Base-by-base conservation (phyloP, 2,113 vertebrate genomes). In the Sinocyclocheilus grahami region DNA sequence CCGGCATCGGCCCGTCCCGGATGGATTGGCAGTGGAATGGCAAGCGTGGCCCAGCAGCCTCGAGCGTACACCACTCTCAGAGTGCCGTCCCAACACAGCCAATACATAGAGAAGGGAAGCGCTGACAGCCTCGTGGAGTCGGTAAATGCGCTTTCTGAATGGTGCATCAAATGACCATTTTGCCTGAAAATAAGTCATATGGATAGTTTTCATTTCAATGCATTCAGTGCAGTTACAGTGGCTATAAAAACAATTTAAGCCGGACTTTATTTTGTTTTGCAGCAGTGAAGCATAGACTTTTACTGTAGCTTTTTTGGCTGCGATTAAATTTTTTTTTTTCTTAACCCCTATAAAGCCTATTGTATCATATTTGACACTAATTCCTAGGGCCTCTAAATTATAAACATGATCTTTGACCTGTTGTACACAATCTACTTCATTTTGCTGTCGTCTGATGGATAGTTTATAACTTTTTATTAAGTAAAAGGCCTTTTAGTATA, bases 111-210 rank as follows among this genome's bases (percentile, higher is more conserved):
- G 82, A 97, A 96, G 72, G 96, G 97, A 55, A 97, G 96, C 0
- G 97, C 97, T 0, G 97, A 98, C 92, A 97, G 96, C 85, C 94
- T 98, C 85, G 97, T 98, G 91, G 97, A 98, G 60, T 96, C 97
- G 84, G 97, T 98, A 88, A 96, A 96, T 89, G 18, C 20, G 10
- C 5, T 33, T 12, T 7, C 1, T 0, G 9, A 14, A 1, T 81
- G 11, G 0, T 42, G 37, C 5, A 42, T 42, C 20, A 74, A 74
- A 42, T 42, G 3, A 39, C 20, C 10, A 24, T 65, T 16, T 48
- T 78, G 33, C 16, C 63, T 69, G 63, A 65, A 65, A 65, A 27
- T 1, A 24, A 24, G 11, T 46, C n/a, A 42, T 37, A 37, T 20
- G 33, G 30, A 37, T 20, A 71, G 33, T 20, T 71, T 1, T 37